A percentile compares a stretch with the other conserved stretches of the same genome.
Evolutionary conservation across 2,113 vertebrate genomes (phyloP).

Genomic region (Gila orcuttii): DNA sequence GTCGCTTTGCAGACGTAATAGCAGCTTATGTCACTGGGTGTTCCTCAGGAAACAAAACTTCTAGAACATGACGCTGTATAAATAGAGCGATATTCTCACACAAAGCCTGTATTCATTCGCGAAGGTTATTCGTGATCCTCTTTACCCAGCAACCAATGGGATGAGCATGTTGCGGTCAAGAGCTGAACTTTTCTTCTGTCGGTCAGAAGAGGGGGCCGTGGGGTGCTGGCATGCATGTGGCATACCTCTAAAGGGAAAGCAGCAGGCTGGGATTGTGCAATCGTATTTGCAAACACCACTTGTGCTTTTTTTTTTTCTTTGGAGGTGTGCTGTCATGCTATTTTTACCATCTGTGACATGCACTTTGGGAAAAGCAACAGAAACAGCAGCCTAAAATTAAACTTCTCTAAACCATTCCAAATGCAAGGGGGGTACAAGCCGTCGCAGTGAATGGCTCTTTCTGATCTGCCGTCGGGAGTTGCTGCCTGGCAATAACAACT

Average conservation of each 20-base stretch:
- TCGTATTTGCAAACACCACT: constrained; percentile 82
- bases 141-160: constrained; percentile 72
- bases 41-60: constrained; percentile 66
- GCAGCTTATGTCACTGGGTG: constrained; percentile 62
- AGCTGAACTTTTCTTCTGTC: constrained; percentile 44
- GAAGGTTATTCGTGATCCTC: constrained; percentile 77
- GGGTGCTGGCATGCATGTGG: constrained; percentile 57
- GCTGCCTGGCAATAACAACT: constrained; percentile 62
- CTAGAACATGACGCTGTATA: constrained; percentile 75
- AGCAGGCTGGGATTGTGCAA: constrained; percentile 73
- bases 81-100: constrained; percentile 77
- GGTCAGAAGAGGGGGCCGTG: constrained; percentile 12
- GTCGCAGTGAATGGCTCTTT: constrained; percentile 55
- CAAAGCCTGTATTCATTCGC: constrained; percentile 73
- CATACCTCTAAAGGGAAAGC: constrained; percentile 65
- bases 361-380: constrained; percentile 73
- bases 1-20: constrained; percentile 11
- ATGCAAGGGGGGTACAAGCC: constrained; percentile 49
- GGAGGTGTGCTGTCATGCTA: constrained; percentile 70
- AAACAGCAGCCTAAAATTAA: constrained; percentile 81
- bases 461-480: constrained; percentile 58
- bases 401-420: constrained; percentile 69
- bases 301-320: constrained; percentile 71
- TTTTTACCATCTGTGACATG: constrained; percentile 78
- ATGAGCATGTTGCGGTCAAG: constrained; percentile 66